phyloP scores from a whole-genome alignment of 2,113 vertebrate species.

The Thalassarche chlororhynchos region DNA sequence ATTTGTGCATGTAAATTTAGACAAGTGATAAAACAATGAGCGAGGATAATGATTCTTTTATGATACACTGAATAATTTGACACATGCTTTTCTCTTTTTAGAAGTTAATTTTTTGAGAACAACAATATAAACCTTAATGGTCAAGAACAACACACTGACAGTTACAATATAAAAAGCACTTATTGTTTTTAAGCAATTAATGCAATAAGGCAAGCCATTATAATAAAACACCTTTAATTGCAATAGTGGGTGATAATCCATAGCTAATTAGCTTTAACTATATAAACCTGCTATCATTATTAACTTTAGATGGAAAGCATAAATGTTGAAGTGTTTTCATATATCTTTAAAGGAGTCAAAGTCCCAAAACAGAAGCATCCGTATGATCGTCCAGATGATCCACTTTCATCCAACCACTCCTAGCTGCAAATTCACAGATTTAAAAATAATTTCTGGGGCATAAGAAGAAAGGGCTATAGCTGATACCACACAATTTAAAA shows the following conservation, averaged over 20 bases:
- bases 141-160: background rate
- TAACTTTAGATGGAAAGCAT: background rate
- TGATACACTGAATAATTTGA: background rate
- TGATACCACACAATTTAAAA: background rate
- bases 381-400: background rate
- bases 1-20: background rate
- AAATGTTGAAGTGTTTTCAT: background rate
- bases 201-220: background rate
- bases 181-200: background rate
- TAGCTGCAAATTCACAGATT: background rate
- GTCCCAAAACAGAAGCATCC: background rate
- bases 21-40: background rate
- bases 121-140: constrained; percentile 1
- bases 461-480: background rate
- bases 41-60: background rate
- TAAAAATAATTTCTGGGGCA: background rate
- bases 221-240: constrained; percentile 8
- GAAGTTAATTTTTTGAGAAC: background rate
- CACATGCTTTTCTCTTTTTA: background rate
- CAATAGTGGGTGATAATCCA: background rate
- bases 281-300: background rate
- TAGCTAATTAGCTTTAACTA: background rate
- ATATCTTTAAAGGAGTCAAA: background rate
- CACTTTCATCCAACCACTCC: background rate
- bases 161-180: background rate